A percentile compares a stretch with the other conserved stretches of the same genome.
phyloP scores from a whole-genome alignment of 2,888 invertebrate genomes.

The Rutpela maculata region DNA sequence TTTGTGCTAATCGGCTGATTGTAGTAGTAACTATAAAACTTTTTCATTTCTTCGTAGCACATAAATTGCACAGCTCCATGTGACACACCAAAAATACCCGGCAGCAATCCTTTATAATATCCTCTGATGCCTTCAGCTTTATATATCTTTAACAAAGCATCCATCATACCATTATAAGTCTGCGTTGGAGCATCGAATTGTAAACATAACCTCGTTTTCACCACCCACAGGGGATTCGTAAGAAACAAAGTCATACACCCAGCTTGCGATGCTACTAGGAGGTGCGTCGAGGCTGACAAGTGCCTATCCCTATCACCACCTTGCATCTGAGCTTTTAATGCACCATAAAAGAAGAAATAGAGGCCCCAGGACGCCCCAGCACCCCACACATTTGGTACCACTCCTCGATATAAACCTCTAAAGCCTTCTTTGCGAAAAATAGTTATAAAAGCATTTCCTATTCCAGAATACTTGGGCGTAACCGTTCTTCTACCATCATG shows the following conservation, averaged over 20 bases:
- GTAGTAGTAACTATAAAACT: constrained; percentile 87
- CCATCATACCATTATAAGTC: constrained; percentile 92
- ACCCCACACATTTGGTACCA: constrained; percentile 97
- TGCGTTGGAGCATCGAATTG: constrained; percentile 86
- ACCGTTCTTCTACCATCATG: constrained; percentile 89
- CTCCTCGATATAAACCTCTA: constrained; percentile 94
- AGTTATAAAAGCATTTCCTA: constrained; percentile 86
- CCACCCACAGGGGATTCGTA: constrained; percentile 99
- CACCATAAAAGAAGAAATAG: constrained; percentile 97
- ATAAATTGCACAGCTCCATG: constrained; percentile 99
- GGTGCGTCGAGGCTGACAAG: constrained; percentile 88
- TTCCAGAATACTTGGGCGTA: constrained; percentile 91
- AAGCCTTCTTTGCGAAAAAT: constrained; percentile 92
- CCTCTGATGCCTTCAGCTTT: constrained; percentile 92
- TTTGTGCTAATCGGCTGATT: constrained; percentile 89
- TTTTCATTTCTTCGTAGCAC: constrained; percentile 99
- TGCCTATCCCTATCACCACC: constrained; percentile 87
- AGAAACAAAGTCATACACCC: constrained; percentile 91
- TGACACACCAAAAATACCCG: constrained; percentile 97
- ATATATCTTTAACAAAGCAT: constrained; percentile 93
- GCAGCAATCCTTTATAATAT: constrained; percentile 95
- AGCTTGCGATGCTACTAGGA: constrained; percentile 93
- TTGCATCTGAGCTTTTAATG: constrained; percentile 93
- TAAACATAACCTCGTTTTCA: constrained; percentile 96
- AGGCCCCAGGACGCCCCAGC: constrained; percentile 98